Percentiles rank a stretch among this genome's conserved stretches.
phyloP scores from a whole-genome alignment of 2,797 vertebrate species.

The Rhinoraja longicauda region DNA sequence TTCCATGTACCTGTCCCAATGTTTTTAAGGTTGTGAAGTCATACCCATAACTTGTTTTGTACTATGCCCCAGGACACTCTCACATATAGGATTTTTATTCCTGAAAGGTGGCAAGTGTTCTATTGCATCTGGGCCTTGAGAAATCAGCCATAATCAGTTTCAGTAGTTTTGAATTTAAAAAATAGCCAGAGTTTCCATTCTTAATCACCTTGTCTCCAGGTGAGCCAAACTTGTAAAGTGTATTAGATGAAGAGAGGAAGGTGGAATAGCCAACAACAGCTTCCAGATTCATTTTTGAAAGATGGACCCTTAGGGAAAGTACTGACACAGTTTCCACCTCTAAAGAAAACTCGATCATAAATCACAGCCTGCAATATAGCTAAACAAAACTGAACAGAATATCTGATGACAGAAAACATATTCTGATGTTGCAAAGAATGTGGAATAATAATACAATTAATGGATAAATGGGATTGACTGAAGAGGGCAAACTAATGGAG shows the following conservation, averaged over 20 bases:
- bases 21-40: no score
- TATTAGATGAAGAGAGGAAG: neutral
- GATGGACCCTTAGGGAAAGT: neutral
- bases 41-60: no score
- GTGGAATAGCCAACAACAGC: neutral
- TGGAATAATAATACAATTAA: neutral
- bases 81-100: neutral
- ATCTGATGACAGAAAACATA: neutral
- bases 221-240: neutral
- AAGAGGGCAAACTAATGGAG: neutral
- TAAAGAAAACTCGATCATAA: neutral
- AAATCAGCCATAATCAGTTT: neutral
- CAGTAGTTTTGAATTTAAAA: neutral
- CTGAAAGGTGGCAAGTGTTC: neutral
- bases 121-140: neutral
- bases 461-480: neutral
- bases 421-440: neutral
- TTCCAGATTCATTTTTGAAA: neutral
- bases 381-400: neutral
- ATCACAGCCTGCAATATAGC: neutral
- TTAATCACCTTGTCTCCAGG: neutral
- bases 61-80: neutral
- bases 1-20: no score
- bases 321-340: neutral
- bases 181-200: neutral